A percentile compares a stretch with the other conserved stretches of the same genome.
Evolutionary conservation across 2,888 invertebrate species (phyloP).

Genomic region (Julus scandinavius): DNA sequence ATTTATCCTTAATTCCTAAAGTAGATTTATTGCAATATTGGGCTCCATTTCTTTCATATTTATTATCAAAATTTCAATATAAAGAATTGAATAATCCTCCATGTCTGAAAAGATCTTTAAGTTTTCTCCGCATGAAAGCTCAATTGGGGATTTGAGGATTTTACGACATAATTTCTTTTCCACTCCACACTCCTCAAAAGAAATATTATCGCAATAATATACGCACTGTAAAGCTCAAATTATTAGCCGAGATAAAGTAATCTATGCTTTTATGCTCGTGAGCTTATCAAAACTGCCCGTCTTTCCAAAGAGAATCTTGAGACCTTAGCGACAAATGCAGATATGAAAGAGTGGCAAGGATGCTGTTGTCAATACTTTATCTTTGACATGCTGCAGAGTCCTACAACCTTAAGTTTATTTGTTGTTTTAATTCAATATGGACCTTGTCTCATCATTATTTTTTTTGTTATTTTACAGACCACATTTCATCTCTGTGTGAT

Average conservation of each 20-base stretch:
- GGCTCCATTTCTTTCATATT: background rate
- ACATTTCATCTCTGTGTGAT: constrained; percentile 89
- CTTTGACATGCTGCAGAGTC: no score
- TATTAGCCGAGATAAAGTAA: constrained; percentile 11
- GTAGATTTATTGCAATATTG: background rate
- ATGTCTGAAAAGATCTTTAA: background rate
- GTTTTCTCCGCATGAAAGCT: background rate
- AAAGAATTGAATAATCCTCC: background rate
- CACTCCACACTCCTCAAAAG: background rate
- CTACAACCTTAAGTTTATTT: no score
- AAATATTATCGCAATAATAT: background rate
- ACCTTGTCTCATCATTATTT: background rate
- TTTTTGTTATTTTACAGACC: constrained; percentile 72
- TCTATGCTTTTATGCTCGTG: background rate
- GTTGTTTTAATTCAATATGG: background rate
- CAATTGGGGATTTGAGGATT: background rate
- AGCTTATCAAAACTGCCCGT: background rate
- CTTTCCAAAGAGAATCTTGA: background rate
- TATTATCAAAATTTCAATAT: background rate
- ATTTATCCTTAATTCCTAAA: background rate
- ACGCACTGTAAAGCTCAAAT: background rate
- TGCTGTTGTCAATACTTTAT: no score
- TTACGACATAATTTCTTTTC: background rate
- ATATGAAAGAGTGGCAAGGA: background rate
- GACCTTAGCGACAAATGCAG: no score